Base-by-base conservation (phyloP, 2,113 vertebrate species). In the Chrysochloris asiatica region DNA sequence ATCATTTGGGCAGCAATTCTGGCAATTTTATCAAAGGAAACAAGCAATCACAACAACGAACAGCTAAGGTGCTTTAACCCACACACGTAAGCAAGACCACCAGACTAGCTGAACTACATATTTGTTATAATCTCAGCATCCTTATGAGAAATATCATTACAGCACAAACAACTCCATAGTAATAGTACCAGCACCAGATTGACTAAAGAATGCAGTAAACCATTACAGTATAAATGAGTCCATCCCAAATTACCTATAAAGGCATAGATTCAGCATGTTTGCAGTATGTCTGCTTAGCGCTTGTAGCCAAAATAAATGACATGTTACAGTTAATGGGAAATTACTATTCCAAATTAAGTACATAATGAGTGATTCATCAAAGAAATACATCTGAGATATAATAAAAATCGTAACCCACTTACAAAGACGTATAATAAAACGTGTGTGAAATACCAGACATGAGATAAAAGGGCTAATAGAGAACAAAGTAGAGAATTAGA, bases 331-430 rank as follows among this genome's bases (percentile, higher is more conserved):
- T 65, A 83, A 4, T 8, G 45, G 28, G 17, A 87, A 92, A 87
- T 89, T 89, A 88, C 36, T 65, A 95, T 91, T 41, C 75, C 88
- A 83, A 93, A 72, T 78, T 75, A 61, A 92, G 36, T 82, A 81
- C n/a, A 83, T 56, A 93, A 83, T 85, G 63, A 88, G 41, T 89
- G 54, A 81, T 38, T 90, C 90, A 52, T 17, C 76, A 63, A 90
- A 73, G 26, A 88, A 88, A 80, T n/a, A 65, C 19, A 95, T 41
- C 48, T 59, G 76, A 52, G 48, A 52, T 24, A 86, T 67, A 93
- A 88, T 69, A 89, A 95, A 86, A 89, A 83, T 2, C 61, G 16
- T 67, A n/a, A 93, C 28, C 85, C 85, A 87, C 43, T 87, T 80
- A 94, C 36, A 88, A 88, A 94, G 21, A 79, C 26, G 7, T 69